Evolutionary conservation across 2,888 invertebrate species (phyloP).

Genomic region (Drosophila falleni): DNA sequence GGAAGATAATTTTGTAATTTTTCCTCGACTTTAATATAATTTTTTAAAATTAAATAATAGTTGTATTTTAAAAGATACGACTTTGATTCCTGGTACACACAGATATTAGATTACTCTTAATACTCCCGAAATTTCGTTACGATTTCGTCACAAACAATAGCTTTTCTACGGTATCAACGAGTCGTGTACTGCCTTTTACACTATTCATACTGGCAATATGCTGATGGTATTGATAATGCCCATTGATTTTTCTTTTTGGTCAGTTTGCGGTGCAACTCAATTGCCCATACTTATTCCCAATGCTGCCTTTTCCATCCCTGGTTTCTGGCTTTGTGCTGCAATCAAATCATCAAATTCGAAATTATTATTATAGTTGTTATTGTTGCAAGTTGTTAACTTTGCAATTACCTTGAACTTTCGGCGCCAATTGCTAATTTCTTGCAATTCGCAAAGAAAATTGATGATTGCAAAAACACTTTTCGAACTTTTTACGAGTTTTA

Average conservation of each 20-base stretch:
- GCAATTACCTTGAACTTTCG: constrained; percentile 30
- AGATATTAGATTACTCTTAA: not conserved
- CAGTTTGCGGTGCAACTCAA: constrained; percentile 8
- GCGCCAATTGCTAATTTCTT: constrained; percentile 17
- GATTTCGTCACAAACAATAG: not conserved
- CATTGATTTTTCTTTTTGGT: constrained; percentile 48
- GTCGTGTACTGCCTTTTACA: not conserved
- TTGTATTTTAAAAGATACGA: not conserved
- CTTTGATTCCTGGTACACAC: not conserved
- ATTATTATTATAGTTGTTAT: not conserved
- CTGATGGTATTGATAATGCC: constrained; percentile 34
- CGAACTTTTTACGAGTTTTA: too few species aligned
- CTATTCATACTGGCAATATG: not conserved
- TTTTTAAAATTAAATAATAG: not conserved
- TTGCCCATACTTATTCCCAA: not conserved
- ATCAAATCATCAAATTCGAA: constrained; percentile 45
- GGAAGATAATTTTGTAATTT: not conserved
- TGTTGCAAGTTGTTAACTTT: constrained; percentile 26
- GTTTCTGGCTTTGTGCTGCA: constrained; percentile 12
- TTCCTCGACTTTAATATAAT: not conserved
- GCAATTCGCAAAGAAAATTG: constrained; percentile 7
- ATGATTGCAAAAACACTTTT: constrained; percentile 13
- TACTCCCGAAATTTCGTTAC: not conserved
- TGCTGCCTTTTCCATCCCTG: not conserved
- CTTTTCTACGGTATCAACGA: not conserved